Percentiles rank a stretch among this genome's conserved stretches.
Conservation (phyloP, 2,113 vertebrate genomes). For the Pituophis catenifer region DNA sequence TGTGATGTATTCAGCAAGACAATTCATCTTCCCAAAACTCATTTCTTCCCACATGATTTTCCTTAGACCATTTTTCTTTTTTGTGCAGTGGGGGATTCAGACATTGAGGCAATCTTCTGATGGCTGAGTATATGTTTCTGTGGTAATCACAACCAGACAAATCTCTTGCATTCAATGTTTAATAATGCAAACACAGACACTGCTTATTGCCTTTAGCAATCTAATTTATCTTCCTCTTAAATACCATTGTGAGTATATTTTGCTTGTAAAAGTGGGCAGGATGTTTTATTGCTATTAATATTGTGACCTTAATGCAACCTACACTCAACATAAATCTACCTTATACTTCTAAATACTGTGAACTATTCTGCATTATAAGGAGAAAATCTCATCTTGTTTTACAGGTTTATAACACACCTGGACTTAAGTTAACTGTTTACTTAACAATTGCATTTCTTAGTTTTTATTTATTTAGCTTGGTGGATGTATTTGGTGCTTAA, state of each 20-base stretch:
- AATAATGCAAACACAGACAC: slow-evolving; percentile 23
- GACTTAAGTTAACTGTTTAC: neutral
- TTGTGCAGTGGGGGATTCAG: neutral
- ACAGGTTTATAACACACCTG: neutral
- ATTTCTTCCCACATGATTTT: neutral
- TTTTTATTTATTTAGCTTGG: neutral
- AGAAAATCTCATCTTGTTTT: slow-evolving; percentile 3
- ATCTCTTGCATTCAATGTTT: slow-evolving; percentile 11
- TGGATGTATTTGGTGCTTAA: neutral
- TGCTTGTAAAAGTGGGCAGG: slow-evolving; percentile 1
- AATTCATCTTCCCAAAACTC: neutral
- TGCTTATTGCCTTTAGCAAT: slow-evolving; percentile 22
- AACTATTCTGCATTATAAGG: neutral
- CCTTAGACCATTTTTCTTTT: neutral
- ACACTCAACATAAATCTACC: neutral
- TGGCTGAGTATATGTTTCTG: slow-evolving; percentile 11
- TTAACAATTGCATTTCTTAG: neutral
- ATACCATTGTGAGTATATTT: slow-evolving; percentile 10
- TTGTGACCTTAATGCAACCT: slow-evolving; percentile 8
- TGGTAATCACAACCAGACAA: neutral
- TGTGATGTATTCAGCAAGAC: neutral
- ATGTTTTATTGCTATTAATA: slow-evolving; percentile 36
- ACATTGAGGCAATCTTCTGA: neutral
- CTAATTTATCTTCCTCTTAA: slow-evolving; percentile 27
- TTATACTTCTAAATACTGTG: slow-evolving; percentile 4